Conservation (phyloP, 2,888 invertebrate species). For the Eudemis profundana region DNA sequence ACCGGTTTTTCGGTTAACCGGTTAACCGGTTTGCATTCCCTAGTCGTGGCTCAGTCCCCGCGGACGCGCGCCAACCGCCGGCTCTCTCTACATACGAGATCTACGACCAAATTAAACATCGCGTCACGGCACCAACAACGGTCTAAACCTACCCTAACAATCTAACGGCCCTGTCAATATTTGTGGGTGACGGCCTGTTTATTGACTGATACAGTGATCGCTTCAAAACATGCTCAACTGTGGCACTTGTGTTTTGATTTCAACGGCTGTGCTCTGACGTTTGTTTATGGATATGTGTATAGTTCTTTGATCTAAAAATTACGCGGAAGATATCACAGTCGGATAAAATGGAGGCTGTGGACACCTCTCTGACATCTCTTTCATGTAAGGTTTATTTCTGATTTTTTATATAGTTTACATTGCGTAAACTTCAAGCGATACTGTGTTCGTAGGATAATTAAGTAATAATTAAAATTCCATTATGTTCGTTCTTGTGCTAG, state of each 20-base stretch:
- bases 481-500: neutral
- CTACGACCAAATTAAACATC: slow-evolving; percentile 67
- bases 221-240: slow-evolving; percentile 37
- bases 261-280: slow-evolving; percentile 39
- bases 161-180: slow-evolving; percentile 61
- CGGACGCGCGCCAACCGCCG: slow-evolving; percentile 66
- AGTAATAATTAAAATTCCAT: neutral
- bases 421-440: neutral
- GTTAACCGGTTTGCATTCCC: too few species aligned
- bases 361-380: slow-evolving; percentile 52
- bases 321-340: slow-evolving; percentile 23
- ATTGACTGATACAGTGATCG: slow-evolving; percentile 46
- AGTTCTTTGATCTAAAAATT: slow-evolving; percentile 32
- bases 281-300: slow-evolving; percentile 36
- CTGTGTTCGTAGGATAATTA: slow-evolving; percentile 9
- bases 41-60: slow-evolving; percentile 71
- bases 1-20: too few species aligned
- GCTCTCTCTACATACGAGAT: slow-evolving; percentile 60
- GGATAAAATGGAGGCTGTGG: slow-evolving; percentile 59
- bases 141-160: slow-evolving; percentile 54
- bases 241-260: slow-evolving; percentile 43
- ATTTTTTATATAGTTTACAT: slow-evolving; percentile 26
- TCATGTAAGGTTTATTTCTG: slow-evolving; percentile 60
- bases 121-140: slow-evolving; percentile 52
- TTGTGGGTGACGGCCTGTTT: slow-evolving; percentile 60